These are phyloP conservation scores for Nycticorax nycticorax DNA, from an alignment of 2,113 vertebrate species.

Conservation along the genomic window DNA sequence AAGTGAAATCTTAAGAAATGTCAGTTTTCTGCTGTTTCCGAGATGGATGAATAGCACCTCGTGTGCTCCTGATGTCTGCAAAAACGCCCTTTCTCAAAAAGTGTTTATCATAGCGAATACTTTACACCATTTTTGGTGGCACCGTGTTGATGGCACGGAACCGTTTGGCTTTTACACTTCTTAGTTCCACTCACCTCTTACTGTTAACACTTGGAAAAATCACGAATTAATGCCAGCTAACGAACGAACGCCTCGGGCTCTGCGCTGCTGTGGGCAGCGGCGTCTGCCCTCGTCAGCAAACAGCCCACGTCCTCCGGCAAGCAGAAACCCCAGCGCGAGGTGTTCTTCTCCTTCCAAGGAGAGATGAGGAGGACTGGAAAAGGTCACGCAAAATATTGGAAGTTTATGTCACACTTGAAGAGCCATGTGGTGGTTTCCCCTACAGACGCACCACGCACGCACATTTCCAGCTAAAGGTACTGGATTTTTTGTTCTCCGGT, in stretches of 20 bases:
- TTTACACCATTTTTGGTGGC: background rate
- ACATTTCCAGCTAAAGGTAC: background rate
- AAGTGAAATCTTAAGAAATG: background rate
- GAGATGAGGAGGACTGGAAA: background rate
- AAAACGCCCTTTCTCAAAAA: background rate
- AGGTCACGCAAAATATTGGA: background rate
- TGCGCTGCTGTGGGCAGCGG: background rate
- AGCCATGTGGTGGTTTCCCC: background rate
- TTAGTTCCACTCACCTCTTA: background rate
- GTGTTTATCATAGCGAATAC: background rate
- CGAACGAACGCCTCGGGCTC: rapidly evolving
- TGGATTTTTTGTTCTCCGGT: background rate
- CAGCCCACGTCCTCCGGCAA: background rate
- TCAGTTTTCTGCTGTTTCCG: background rate
- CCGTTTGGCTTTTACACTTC: background rate
- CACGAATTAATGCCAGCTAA: background rate
- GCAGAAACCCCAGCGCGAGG: rapidly evolving
- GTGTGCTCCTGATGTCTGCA: background rate
- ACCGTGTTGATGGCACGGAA: background rate
- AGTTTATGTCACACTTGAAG: background rate
- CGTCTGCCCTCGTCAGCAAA: rapidly evolving
- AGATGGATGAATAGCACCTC: background rate
- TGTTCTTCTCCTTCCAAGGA: background rate
- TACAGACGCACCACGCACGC: too few relatives aligned
- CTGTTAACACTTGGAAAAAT: background rate